These are phyloP conservation scores for Temnothorax curvispinosus DNA, from an alignment of 1,140 invertebrate genomes.

Conservation along the genomic window DNA sequence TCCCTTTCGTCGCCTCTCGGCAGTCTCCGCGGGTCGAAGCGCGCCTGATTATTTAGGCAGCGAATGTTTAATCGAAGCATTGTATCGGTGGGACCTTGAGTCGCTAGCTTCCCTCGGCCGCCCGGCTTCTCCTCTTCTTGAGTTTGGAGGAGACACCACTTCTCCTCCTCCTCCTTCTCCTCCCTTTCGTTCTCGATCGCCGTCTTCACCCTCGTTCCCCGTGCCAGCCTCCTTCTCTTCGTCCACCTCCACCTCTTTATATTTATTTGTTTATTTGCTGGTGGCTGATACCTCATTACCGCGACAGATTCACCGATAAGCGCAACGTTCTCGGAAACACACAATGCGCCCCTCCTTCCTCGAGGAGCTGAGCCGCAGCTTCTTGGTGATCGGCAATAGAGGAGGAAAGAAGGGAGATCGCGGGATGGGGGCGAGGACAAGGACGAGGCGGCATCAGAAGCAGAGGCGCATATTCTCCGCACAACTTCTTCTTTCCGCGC, in stretches of 20 bases:
- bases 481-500: slow-evolving; percentile 38
- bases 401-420: background rate
- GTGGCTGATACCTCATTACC: slow-evolving; percentile 86
- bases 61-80: slow-evolving; percentile 86
- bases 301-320: slow-evolving; percentile 86
- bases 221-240: slow-evolving; percentile 26
- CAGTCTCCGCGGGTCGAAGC: slow-evolving; percentile 72
- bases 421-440: slow-evolving; percentile 36
- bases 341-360: slow-evolving; percentile 83
- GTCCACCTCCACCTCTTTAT: slow-evolving; percentile 74
- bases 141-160: slow-evolving; percentile 76
- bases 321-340: slow-evolving; percentile 84
- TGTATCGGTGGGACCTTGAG: slow-evolving; percentile 81
- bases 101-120: slow-evolving; percentile 56
- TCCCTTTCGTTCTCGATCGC: slow-evolving; percentile 42
- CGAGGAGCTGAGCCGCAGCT: slow-evolving; percentile 45
- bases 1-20: slow-evolving; percentile 55
- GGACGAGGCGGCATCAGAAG: slow-evolving; percentile 67
- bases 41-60: slow-evolving; percentile 85
- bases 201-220: slow-evolving; percentile 15
- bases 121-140: slow-evolving; percentile 45
- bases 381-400: slow-evolving; percentile 45
- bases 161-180: slow-evolving; percentile 39
- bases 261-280: slow-evolving; percentile 85
- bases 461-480: slow-evolving; percentile 54